phyloP scores from a whole-genome alignment of 2,797 vertebrate species.

The Spondyliosoma cantharus region DNA sequence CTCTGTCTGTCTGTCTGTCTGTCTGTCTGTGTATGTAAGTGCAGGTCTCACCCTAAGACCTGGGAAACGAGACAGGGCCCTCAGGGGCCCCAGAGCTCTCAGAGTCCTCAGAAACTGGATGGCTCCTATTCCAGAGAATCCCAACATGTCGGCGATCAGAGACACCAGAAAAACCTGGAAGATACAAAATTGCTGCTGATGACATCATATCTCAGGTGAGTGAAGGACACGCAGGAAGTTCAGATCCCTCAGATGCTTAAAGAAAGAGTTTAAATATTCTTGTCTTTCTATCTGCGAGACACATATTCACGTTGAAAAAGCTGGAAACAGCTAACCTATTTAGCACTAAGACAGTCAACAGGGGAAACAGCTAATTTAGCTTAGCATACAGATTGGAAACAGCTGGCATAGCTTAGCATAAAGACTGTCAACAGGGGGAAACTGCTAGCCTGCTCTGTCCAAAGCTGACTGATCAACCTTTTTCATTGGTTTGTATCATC shows the following conservation, averaged over 20 bases:
- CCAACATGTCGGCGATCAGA: slow-evolving; percentile 87
- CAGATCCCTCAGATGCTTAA: neutral
- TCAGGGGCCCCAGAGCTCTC: slow-evolving; percentile 89
- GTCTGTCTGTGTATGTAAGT: neutral
- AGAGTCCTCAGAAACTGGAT: slow-evolving; percentile 89
- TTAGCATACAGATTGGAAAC: neutral
- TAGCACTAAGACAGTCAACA: no score
- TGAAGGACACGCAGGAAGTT: neutral
- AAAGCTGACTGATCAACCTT: neutral
- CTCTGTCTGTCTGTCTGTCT: no score
- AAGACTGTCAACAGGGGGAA: no score
- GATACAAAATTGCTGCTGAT: slow-evolving; percentile 7
- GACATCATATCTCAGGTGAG: neutral
- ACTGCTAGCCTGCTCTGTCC: neutral
- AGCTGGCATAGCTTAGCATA: neutral
- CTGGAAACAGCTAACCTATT: neutral
- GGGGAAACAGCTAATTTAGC: no score
- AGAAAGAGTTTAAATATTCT: neutral
- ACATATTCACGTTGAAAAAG: no score
- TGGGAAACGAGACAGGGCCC: slow-evolving; percentile 90
- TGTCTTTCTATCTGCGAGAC: neutral
- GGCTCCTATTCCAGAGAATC: slow-evolving; percentile 87
- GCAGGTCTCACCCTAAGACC: slow-evolving; percentile 89
- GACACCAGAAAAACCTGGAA: slow-evolving; percentile 90
- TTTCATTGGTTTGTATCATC: no score